These are phyloP conservation scores for Vespertilio murinus DNA, from an alignment of 2,797 vertebrate genomes.

Conservation along the genomic window DNA sequence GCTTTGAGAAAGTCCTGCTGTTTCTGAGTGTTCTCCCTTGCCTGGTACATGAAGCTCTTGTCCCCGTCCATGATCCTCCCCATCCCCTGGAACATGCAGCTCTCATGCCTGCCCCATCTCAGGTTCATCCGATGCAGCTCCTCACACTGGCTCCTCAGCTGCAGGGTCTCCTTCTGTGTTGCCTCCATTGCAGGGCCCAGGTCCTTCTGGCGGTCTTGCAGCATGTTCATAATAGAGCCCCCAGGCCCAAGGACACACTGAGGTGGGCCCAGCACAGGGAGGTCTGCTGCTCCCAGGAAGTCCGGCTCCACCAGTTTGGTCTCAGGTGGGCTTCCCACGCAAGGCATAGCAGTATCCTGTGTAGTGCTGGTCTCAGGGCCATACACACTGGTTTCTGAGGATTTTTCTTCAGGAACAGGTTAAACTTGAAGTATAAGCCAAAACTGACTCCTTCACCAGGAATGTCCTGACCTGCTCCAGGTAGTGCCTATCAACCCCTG, in stretches of 20 bases:
- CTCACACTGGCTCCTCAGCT: too few relatives aligned
- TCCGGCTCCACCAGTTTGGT: conserved; percentile 82
- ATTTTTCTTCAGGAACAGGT: background rate
- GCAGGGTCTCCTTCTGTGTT: too few relatives aligned
- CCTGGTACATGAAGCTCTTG: too few relatives aligned
- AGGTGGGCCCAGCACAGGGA: background rate
- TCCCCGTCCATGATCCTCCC: too few relatives aligned
- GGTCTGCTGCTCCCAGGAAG: conserved; percentile 83
- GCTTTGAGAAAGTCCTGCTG: too few relatives aligned
- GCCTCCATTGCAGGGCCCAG: conserved; percentile 86
- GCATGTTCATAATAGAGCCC: conserved; percentile 91
- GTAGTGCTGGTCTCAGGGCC: background rate
- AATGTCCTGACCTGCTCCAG: background rate
- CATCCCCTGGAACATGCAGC: too few relatives aligned
- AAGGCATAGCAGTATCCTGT: rapidly evolving
- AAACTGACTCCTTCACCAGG: background rate
- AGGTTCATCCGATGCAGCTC: conserved; percentile 73
- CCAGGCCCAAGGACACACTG: rapidly evolving
- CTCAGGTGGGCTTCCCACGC: conserved; percentile 1
- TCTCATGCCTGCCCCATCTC: conserved; percentile 84
- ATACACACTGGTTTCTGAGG: background rate
- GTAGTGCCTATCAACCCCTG: background rate
- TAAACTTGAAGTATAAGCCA: background rate
- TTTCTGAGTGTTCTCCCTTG: too few relatives aligned
- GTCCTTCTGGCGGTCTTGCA: conserved; percentile 95